Conservation (phyloP, 1,140 invertebrate genomes). For the Lordiphosa collinella region DNA sequence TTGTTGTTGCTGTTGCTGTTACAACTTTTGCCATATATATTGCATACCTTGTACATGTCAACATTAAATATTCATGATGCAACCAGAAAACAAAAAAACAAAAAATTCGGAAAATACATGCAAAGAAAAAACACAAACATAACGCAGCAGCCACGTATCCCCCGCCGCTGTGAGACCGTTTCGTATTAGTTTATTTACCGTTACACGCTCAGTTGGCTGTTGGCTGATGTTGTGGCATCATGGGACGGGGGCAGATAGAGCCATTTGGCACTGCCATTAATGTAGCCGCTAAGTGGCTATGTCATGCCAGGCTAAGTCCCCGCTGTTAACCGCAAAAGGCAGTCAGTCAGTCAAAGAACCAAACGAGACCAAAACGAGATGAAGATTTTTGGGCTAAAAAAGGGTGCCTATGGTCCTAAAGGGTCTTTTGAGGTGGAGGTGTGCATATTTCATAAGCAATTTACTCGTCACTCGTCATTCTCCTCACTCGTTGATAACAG, state of each 20-base stretch:
- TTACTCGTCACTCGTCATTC: constrained; percentile 24
- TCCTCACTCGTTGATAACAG: constrained; percentile 41
- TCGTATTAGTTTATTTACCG: constrained; percentile 71
- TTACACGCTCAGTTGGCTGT: constrained; percentile 66
- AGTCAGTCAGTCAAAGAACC: constrained; percentile 16
- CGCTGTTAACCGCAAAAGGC: constrained; percentile 43
- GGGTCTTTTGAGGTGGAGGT: neutral
- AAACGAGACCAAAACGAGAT: constrained; percentile 2
- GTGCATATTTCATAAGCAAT: constrained; percentile 76
- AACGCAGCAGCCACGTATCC: neutral
- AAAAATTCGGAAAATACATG: neutral
- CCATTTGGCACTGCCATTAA: constrained; percentile 74
- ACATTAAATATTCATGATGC: constrained; percentile 72
- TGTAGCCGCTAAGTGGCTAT: constrained; percentile 76
- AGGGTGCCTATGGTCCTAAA: constrained; percentile 47
- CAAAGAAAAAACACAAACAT: constrained; percentile 1
- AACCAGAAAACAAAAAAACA: constrained; percentile 9
- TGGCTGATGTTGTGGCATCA: neutral
- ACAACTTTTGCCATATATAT: constrained; percentile 51
- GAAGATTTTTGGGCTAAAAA: constrained; percentile 54
- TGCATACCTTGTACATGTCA: constrained; percentile 70
- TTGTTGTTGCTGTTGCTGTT: constrained; percentile 20
- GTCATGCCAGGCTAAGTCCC: constrained; percentile 65
- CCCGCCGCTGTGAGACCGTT: constrained; percentile 4
- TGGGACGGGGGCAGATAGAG: constrained; percentile 16